phyloP scores from a whole-genome alignment of 2,113 vertebrate genomes.

The Actenoides lindsayi region DNA sequence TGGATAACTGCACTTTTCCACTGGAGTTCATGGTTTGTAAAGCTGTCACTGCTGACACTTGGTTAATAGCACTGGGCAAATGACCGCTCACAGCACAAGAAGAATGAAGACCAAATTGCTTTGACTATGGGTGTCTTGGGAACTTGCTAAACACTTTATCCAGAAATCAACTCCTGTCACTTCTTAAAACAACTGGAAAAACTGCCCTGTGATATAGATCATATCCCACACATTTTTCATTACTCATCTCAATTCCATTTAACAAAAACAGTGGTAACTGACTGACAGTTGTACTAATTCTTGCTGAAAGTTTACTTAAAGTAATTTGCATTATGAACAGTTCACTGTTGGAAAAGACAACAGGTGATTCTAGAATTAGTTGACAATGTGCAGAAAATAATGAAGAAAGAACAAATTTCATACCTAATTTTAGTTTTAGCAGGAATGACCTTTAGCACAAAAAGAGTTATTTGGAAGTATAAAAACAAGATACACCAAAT shows the following conservation, averaged over 20 bases:
- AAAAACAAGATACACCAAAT: background rate
- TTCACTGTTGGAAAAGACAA: background rate
- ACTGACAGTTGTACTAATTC: background rate
- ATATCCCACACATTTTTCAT: background rate
- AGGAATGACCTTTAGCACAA: background rate
- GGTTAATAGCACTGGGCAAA: constrained; percentile 43
- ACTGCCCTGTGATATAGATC: background rate
- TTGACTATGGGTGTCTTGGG: constrained; percentile 47
- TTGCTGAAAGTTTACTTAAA: background rate
- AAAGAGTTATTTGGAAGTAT: background rate
- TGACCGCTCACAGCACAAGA: constrained; percentile 32
- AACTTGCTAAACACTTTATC: constrained; percentile 49
- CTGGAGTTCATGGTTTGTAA: constrained; percentile 19
- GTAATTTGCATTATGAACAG: background rate
- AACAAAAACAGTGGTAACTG: background rate
- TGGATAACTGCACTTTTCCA: constrained; percentile 33
- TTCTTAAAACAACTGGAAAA: constrained; percentile 45
- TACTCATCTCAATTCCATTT: background rate
- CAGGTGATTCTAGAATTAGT: background rate
- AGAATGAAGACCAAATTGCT: constrained; percentile 54
- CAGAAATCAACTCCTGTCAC: background rate
- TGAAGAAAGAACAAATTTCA: background rate
- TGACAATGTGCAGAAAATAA: background rate
- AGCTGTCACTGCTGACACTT: constrained; percentile 35
- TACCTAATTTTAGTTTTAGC: background rate